These are phyloP conservation scores for Cataglyphis hispanica DNA, from an alignment of 1,140 invertebrate species.

Conservation along the genomic window DNA sequence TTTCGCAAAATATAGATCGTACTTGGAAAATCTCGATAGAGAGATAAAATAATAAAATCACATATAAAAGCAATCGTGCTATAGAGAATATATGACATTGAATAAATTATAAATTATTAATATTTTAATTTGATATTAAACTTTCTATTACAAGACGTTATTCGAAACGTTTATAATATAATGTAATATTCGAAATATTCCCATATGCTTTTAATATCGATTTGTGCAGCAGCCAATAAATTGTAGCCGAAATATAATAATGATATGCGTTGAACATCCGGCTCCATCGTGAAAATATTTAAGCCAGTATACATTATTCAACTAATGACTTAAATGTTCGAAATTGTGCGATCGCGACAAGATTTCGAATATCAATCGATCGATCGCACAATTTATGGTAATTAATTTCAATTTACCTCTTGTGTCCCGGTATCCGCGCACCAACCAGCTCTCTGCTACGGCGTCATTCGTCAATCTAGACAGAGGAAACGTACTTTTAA, in stretches of 20 bases:
- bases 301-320: not conserved
- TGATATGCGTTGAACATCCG: conserved; percentile 1
- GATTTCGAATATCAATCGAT: not conserved
- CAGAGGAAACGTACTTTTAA: conserved; percentile 68
- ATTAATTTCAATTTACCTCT: conserved; percentile 78
- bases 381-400: not conserved
- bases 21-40: conserved; percentile 12
- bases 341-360: conserved; percentile 7
- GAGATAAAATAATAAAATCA: conserved; percentile 2
- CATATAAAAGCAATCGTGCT: not conserved
- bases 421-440: conserved; percentile 80
- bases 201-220: conserved; percentile 3
- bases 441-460: conserved; percentile 83
- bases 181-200: not conserved
- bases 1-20: not conserved
- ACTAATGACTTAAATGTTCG: not conserved
- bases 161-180: conserved; percentile 5
- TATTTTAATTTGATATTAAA: not conserved
- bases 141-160: not conserved
- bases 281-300: not conserved
- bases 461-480: conserved; percentile 84
- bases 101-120: conserved; percentile 22
- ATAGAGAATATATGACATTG: not conserved
- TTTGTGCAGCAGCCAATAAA: not conserved
- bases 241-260: not conserved